phyloP scores from a whole-genome alignment of 2,797 vertebrate species.

The Protonibea diacanthus region DNA sequence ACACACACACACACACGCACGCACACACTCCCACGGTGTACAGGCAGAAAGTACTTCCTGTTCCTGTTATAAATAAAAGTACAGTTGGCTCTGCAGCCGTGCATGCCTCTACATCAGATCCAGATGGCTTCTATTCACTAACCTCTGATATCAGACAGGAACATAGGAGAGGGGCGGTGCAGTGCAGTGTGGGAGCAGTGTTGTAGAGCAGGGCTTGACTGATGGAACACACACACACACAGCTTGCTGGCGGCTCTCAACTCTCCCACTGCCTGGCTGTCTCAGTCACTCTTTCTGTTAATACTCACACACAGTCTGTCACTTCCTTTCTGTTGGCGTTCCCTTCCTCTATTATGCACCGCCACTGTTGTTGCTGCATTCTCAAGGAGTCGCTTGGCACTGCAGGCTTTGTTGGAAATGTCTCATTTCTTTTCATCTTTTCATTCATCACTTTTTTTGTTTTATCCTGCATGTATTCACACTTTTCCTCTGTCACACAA shows the following conservation, averaged over 20 bases:
- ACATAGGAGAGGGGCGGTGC: constrained; percentile 11
- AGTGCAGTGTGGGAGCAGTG: constrained; percentile 11
- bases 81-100: constrained; percentile 49
- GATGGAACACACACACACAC: constrained; percentile 21
- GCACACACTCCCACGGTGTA: constrained; percentile 24
- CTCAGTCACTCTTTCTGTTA: constrained; percentile 19
- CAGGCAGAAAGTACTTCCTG: constrained; percentile 70
- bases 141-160: constrained; percentile 51
- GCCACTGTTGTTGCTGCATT: constrained; percentile 14
- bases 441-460: neutral
- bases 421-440: neutral
- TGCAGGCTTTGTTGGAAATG: constrained; percentile 1
- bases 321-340: constrained; percentile 9
- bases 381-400: neutral
- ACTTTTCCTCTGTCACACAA: neutral
- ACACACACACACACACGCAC: neutral
- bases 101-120: constrained; percentile 53
- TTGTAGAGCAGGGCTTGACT: constrained; percentile 17
- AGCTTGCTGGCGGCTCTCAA: constrained; percentile 19
- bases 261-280: constrained; percentile 27
- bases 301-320: constrained; percentile 36
- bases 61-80: constrained; percentile 72
- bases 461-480: neutral
- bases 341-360: constrained; percentile 6
- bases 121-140: constrained; percentile 73